Percentiles rank a stretch among this genome's conserved stretches.
These are phyloP conservation scores for Arvicanthis niloticus DNA, from an alignment of 2,113 vertebrate genomes.

Conservation along the genomic window DNA sequence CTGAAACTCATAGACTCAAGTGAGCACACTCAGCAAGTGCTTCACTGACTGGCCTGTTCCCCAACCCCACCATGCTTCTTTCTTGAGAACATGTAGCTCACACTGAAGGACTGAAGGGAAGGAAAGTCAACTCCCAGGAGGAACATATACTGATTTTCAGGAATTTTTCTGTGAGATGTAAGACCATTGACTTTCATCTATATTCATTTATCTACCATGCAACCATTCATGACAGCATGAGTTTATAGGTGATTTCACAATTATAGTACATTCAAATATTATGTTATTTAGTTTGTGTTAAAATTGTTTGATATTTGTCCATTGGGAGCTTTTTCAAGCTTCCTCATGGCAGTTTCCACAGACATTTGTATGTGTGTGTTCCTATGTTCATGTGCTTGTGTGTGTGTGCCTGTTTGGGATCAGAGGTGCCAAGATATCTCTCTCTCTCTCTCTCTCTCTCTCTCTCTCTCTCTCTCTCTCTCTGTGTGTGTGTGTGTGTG, in stretches of 20 bases:
- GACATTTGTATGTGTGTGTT: not conserved
- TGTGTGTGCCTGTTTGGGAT: not conserved
- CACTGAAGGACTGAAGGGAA: not conserved
- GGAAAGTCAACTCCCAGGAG: not conserved
- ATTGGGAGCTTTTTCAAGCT: no score
- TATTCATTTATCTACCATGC: not conserved
- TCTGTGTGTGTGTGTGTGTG: not conserved
- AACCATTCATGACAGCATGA: not conserved
- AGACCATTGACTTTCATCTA: not conserved
- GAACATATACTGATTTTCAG: not conserved
- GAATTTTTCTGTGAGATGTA: not conserved
- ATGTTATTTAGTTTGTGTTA: not conserved
- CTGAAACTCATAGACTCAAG: not conserved
- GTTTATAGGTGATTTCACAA: not conserved
- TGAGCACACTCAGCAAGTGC: no score
- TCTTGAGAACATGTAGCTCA: not conserved
- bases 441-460: no score
- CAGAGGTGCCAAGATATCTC: no score
- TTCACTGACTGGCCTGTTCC: no score
- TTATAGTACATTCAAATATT: not conserved
- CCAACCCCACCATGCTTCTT: no score
- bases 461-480: no score
- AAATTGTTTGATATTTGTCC: not conserved
- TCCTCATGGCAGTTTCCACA: not conserved
- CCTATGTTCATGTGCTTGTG: not conserved